These are phyloP conservation scores for Myathropa florea DNA, from an alignment of 2,888 invertebrate genomes.

Conservation along the genomic window DNA sequence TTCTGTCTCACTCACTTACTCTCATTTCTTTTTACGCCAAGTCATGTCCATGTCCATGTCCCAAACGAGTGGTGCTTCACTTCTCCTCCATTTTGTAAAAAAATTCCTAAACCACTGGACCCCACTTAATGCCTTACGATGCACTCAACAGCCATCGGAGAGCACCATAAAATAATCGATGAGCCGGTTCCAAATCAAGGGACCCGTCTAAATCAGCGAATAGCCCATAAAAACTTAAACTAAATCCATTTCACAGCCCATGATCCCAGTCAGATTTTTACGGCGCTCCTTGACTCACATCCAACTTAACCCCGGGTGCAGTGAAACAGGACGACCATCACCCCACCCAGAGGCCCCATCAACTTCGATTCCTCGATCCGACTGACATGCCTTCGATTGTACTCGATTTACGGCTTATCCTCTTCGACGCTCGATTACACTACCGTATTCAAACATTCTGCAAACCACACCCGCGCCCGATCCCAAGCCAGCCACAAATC, in stretches of 20 bases:
- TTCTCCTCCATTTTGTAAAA: too few species aligned
- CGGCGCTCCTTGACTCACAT: not conserved
- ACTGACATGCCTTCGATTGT: not conserved
- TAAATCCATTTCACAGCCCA: not conserved
- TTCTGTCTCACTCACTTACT: too few species aligned
- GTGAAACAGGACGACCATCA: not conserved
- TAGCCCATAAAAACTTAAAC: not conserved
- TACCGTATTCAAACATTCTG: slow-evolving; percentile 26
- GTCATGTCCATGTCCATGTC: too few species aligned
- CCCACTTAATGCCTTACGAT: not conserved
- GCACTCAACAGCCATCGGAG: not conserved
- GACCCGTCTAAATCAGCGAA: not conserved
- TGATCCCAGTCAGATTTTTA: not conserved
- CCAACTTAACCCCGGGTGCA: not conserved
- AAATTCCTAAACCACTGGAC: not conserved
- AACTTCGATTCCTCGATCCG: not conserved
- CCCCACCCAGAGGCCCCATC: too few species aligned
- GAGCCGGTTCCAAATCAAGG: not conserved
- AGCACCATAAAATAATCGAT: not conserved
- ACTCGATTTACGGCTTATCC: not conserved
- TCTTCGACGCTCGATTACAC: slow-evolving; percentile 6
- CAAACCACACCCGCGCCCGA: not conserved
- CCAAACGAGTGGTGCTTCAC: too few species aligned
- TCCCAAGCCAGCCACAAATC: slow-evolving; percentile 22
- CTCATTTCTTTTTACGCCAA: too few species aligned